Evolutionary conservation across 2,797 vertebrate species (phyloP).

Genomic region (Psittacula derbiana): DNA sequence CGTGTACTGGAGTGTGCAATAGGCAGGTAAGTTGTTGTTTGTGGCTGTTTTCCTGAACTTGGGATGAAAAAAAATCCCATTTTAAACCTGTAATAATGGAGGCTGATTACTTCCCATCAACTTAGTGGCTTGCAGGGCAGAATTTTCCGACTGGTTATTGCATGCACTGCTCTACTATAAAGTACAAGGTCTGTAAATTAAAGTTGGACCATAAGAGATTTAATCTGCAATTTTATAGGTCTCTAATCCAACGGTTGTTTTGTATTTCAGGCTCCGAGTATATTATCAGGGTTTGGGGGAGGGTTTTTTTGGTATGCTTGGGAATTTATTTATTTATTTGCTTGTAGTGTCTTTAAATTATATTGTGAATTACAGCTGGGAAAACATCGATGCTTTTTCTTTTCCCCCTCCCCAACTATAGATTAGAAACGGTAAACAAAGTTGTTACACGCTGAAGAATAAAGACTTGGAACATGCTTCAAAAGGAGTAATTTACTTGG

Average conservation of each 20-base stretch:
- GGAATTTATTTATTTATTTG: slow-evolving; percentile 19
- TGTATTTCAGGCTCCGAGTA: background rate
- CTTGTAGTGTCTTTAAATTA: background rate
- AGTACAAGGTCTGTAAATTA: slow-evolving; percentile 53
- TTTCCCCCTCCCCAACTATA: slow-evolving; percentile 36
- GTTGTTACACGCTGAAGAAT: slow-evolving; percentile 87
- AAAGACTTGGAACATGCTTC: slow-evolving; percentile 84
- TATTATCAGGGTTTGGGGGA: background rate
- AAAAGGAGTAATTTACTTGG: slow-evolving; percentile 92
- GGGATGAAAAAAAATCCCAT: slow-evolving; percentile 41
- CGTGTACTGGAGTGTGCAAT: background rate
- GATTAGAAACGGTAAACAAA: slow-evolving; percentile 88
- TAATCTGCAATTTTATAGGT: slow-evolving; percentile 54
- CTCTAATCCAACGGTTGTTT: slow-evolving; percentile 10
- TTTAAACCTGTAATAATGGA: background rate
- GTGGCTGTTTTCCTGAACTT: slow-evolving; percentile 42
- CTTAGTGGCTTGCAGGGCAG: slow-evolving; percentile 53
- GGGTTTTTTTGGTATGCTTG: background rate
- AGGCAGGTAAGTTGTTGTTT: slow-evolving; percentile 33
- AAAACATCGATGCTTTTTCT: slow-evolving; percentile 41
- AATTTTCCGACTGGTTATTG: slow-evolving; percentile 50
- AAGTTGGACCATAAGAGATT: slow-evolving; percentile 48
- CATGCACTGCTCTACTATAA: background rate
- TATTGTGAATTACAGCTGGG: background rate
- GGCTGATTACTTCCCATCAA: slow-evolving; percentile 58